These are phyloP conservation scores for Drosophila kohkoa DNA, from an alignment of 1,140 invertebrate genomes.

Conservation along the genomic window DNA sequence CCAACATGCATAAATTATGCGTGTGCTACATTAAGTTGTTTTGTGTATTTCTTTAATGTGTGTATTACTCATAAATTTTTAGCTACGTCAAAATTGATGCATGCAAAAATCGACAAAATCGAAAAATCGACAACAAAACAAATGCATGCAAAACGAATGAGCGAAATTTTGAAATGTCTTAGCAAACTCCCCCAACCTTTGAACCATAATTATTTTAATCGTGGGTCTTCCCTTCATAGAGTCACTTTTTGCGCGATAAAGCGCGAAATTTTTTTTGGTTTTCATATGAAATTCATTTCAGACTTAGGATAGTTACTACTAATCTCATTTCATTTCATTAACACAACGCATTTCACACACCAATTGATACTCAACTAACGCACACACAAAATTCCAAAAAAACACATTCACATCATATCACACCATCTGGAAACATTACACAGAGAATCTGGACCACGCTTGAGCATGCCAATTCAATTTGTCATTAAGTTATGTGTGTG, in stretches of 20 bases:
- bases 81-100: constrained; percentile 48
- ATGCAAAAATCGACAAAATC: constrained; percentile 45
- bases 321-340: constrained; percentile 9
- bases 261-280: neutral
- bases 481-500: constrained; percentile 51
- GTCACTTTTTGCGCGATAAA: neutral
- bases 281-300: neutral
- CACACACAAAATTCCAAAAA: neutral
- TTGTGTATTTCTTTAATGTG: constrained; percentile 35
- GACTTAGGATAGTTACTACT: neutral
- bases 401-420: constrained; percentile 31
- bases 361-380: constrained; percentile 4
- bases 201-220: no score
- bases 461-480: constrained; percentile 65
- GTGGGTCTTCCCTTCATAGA: no score
- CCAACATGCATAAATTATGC: constrained; percentile 25
- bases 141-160: constrained; percentile 15
- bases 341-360: constrained; percentile 13
- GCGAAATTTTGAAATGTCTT: constrained; percentile 13
- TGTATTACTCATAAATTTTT: constrained; percentile 25
- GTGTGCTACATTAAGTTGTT: constrained; percentile 46
- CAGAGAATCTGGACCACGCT: constrained; percentile 69
- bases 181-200: neutral
- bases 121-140: no score
- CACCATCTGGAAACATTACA: constrained; percentile 33